Evolutionary conservation across 2,888 invertebrate species (phyloP).

Genomic region (Ectemnius cavifrons): DNA sequence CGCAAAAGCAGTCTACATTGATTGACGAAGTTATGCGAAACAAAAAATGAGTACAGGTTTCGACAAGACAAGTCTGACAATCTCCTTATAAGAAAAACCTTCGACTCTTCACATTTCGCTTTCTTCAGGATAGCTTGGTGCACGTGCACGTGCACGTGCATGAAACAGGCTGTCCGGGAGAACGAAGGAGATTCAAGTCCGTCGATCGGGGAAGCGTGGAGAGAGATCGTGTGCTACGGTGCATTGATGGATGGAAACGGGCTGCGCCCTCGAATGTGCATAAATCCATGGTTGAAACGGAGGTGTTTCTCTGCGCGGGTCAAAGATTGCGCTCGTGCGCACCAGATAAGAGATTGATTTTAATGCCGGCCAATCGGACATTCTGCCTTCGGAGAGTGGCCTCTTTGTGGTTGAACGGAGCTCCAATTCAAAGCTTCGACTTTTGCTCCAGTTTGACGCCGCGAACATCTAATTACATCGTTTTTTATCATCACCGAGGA

Average conservation of each 20-base stretch:
- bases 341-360: slow-evolving; percentile 9
- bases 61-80: too few species aligned
- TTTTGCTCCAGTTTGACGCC: too few species aligned
- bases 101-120: too few species aligned
- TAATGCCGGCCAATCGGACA: not conserved
- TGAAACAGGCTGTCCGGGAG: not conserved
- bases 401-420: too few species aligned
- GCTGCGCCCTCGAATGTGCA: not conserved
- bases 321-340: slow-evolving; percentile 4
- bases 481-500: too few species aligned
- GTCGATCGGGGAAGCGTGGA: not conserved
- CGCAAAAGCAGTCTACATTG: too few species aligned
- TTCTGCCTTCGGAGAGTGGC: not conserved
- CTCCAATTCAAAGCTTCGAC: too few species aligned
- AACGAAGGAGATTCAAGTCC: slow-evolving; percentile 16
- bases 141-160: slow-evolving; percentile 24
- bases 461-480: too few species aligned
- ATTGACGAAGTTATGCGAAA: too few species aligned
- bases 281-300: slow-evolving; percentile 3
- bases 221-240: not conserved
- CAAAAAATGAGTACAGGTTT: too few species aligned
- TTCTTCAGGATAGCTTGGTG: too few species aligned
- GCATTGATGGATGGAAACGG: slow-evolving; percentile 1
- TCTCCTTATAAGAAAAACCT: too few species aligned
- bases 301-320: slow-evolving; percentile 3